Percentiles rank a stretch among this genome's conserved stretches.
phyloP scores from a whole-genome alignment of 1,140 invertebrate species.

The Leptinotarsa texana region DNA sequence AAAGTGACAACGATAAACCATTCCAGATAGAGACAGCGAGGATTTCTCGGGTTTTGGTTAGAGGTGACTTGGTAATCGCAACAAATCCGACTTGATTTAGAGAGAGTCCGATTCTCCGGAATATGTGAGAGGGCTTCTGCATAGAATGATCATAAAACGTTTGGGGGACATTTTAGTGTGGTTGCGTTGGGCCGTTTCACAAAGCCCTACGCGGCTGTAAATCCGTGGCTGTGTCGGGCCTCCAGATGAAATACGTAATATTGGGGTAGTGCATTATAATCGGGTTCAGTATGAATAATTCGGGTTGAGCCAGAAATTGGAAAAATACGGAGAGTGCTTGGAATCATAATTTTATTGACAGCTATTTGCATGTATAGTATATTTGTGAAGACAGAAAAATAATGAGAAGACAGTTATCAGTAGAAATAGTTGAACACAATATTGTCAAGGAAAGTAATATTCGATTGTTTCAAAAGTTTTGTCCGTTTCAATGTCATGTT shows the following conservation, averaged over 20 bases:
- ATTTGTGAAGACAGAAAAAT: no score
- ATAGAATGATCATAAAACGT: conserved; percentile 45
- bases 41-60: conserved; percentile 30
- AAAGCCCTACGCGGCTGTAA: conserved; percentile 44
- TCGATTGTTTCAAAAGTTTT: no score
- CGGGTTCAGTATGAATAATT: not conserved
- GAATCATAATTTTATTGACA: no score
- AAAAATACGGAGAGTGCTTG: no score
- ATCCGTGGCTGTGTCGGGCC: conserved; percentile 36
- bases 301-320: not conserved
- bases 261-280: conserved; percentile 8
- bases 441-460: no score
- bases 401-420: no score
- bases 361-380: no score
- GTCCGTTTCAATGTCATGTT: no score
- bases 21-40: conserved; percentile 14
- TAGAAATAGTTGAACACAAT: no score
- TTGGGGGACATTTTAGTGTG: conserved; percentile 39
- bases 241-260: conserved; percentile 23
- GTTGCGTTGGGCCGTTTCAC: conserved; percentile 35
- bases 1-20: conserved; percentile 18
- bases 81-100: conserved; percentile 41
- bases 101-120: conserved; percentile 35
- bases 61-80: conserved; percentile 37
- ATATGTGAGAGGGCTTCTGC: conserved; percentile 38